Evolutionary conservation across 2,113 vertebrate species (phyloP).

Genomic region (Pangasianodon hypophthalmus): DNA sequence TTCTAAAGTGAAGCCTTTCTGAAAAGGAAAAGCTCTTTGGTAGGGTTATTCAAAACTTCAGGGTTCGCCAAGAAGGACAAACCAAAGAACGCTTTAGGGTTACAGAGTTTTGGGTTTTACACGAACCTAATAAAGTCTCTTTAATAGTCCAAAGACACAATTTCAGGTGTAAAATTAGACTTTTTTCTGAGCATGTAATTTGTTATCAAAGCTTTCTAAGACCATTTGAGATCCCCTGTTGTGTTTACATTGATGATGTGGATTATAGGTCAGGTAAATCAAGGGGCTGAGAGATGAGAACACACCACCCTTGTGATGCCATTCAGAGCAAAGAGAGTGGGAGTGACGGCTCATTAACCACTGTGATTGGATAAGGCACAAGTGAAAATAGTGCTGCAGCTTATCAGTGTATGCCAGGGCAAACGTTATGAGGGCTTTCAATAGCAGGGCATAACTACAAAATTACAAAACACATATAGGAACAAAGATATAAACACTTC

Average conservation of each 20-base stretch:
- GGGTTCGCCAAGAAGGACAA: neutral
- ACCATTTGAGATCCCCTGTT: slow-evolving; percentile 19
- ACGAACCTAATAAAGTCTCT: neutral
- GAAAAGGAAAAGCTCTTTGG: neutral
- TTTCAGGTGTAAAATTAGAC: neutral
- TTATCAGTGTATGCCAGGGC: slow-evolving; percentile 37
- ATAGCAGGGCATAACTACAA: slow-evolving; percentile 40
- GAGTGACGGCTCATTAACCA: slow-evolving; percentile 56
- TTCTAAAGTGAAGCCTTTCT: neutral
- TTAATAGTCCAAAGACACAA: neutral
- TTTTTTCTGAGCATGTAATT: neutral
- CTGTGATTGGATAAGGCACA: slow-evolving; percentile 58
- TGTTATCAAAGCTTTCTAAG: neutral
- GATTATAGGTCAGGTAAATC: slow-evolving; percentile 31
- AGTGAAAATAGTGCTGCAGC: slow-evolving; percentile 34
- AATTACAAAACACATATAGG: slow-evolving; percentile 47
- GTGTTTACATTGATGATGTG: slow-evolving; percentile 27
- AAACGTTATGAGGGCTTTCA: slow-evolving; percentile 39
- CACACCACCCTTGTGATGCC: slow-evolving; percentile 31
- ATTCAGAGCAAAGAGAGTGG: slow-evolving; percentile 43
- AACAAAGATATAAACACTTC: slow-evolving; percentile 39
- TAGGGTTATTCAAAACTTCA: neutral
- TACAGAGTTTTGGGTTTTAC: neutral
- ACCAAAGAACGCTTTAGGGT: neutral
- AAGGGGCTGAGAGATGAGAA: slow-evolving; percentile 36